Percentiles rank a stretch among this genome's conserved stretches.
Evolutionary conservation across 2,888 invertebrate species (phyloP).

Genomic region (Atethmia centrago): DNA sequence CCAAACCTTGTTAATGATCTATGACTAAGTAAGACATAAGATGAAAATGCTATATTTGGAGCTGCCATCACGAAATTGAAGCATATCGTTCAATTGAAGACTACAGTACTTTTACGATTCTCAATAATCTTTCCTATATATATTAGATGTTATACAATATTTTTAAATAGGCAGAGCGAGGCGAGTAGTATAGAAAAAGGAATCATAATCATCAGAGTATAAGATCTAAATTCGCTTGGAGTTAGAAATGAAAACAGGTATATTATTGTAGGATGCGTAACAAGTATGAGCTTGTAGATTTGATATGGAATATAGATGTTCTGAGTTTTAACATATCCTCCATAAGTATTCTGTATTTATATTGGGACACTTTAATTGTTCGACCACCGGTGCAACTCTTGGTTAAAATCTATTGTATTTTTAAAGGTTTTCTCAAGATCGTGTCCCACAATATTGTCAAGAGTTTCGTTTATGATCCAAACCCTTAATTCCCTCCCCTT

Average conservation of each 20-base stretch:
- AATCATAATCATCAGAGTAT: conserved; percentile 80
- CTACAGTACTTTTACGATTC: conserved; percentile 88
- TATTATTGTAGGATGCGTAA: conserved; percentile 83
- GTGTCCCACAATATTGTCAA: conserved; percentile 19
- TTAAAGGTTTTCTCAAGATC: conserved; percentile 13
- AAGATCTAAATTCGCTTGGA: conserved; percentile 80
- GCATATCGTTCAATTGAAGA: conserved; percentile 90
- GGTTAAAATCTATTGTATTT: conserved; percentile 23
- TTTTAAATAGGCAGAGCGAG: conserved; percentile 82
- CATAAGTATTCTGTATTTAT: conserved; percentile 56
- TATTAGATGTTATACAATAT: conserved; percentile 88
- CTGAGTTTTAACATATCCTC: conserved; percentile 65
- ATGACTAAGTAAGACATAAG: conserved; percentile 66
- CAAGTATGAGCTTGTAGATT: conserved; percentile 88
- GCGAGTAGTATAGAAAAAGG: conserved; percentile 78
- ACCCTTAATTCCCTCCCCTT: conserved; percentile 36
- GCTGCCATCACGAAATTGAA: conserved; percentile 89
- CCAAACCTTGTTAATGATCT: conserved; percentile 55
- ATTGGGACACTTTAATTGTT: conserved; percentile 44
- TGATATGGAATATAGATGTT: conserved; percentile 77
- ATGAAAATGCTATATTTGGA: conserved; percentile 75
- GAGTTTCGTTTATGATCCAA: conserved; percentile 28
- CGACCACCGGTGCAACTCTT: conserved; percentile 24
- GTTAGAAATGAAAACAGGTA: conserved; percentile 75
- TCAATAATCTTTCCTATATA: conserved; percentile 90